Evolutionary conservation across 2,888 invertebrate genomes (phyloP), one percentile per base, ranked within the genome.

Genomic region (Azorinus chamasolen): DNA sequence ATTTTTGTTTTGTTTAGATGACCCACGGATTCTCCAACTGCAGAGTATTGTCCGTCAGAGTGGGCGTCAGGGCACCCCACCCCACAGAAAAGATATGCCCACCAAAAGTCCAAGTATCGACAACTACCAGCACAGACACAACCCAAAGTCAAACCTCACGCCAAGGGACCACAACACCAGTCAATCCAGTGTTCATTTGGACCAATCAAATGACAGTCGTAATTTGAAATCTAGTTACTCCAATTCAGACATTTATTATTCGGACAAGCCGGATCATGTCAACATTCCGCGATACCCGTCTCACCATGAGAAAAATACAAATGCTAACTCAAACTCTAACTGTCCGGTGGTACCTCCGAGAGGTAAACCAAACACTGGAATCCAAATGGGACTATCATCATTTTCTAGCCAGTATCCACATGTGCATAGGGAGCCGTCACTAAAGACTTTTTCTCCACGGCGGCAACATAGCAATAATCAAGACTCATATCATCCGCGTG

Each of bases 61-160:
- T 62, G 85, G 85, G 8, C 54, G 85, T 20, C 50, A 80, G n/a
- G 85, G 83, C 14, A 78, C 78, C 16, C 85, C 85, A 37, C 85
- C 83, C 37, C 83, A 83, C 50, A 45, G 70, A 53, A 72, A 76
- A 14, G 50, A 51, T 48, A 14, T 18, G 37, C 22, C 50, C 24
- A 53, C 20, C 12, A 59, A 53, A 43, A 50, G 45, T 14, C 5
- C 45, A 2, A 48, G 32, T 12, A 32, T 32, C 14, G 64, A 69
- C 6, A 69, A 64, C 50, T 61, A 57, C 58, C 65, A 57, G 22
- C 41, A 41, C 48, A 37, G 46, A 12, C 18, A 32, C 25, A 3
- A 58, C 43, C 57, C 48, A 24, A 73, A 73, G 59, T 55, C 64
- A 22, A 78, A 64, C 20, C 61, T 69, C 27, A 45, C 78, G 24